Base-by-base conservation (phyloP, 2,113 vertebrate species). In the Crotalus viridis region DNA sequence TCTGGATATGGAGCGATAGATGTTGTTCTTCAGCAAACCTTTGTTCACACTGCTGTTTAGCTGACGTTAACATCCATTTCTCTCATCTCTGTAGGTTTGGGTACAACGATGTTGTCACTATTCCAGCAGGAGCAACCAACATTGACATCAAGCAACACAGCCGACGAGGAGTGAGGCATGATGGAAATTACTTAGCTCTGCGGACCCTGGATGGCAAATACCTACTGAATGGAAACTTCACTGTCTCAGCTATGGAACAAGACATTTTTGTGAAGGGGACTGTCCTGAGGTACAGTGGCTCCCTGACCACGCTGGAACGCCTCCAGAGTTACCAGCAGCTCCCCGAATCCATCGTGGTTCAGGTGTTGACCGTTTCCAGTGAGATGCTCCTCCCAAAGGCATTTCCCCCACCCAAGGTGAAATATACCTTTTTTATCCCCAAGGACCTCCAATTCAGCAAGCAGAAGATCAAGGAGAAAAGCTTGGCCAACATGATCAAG, bases 91-190 rank as follows among this genome's bases (percentile, higher is more conserved):
- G 3, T 93, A 99, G 99, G 12, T 99, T 98, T 0, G 99, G 99
- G 92, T 99, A 99, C 97, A 99, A 98, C 0, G 99, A 99, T 94
- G 98, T 99, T 0, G 97, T 99, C 96, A 99, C 98, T 51, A 99
- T 99, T 97, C 99, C 99, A 0, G 97, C 98, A 0, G 99, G 99
- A 0, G 98, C 99, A 22, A 99, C 99, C 10, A 99, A 99, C 95
- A 99, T 99, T 15, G 99, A 99, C 81, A 95, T 99, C 94, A 99
- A 99, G 13, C 99, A 99, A 93, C 98, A 99, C 90, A 99, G 99
- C 95, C 98, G 98, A 95, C 97, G 98, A 0, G 99, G 99, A 3
- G 94, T 99, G 55, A 98, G 98, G 54, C 98, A 99, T 0, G 99
- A 99, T 0, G 98, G 99, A 2, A 99, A 98, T 92, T 99, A 99